These are phyloP conservation scores for Galago senegalensis DNA, from an alignment of 2,797 vertebrate genomes.

Conservation along the genomic window DNA sequence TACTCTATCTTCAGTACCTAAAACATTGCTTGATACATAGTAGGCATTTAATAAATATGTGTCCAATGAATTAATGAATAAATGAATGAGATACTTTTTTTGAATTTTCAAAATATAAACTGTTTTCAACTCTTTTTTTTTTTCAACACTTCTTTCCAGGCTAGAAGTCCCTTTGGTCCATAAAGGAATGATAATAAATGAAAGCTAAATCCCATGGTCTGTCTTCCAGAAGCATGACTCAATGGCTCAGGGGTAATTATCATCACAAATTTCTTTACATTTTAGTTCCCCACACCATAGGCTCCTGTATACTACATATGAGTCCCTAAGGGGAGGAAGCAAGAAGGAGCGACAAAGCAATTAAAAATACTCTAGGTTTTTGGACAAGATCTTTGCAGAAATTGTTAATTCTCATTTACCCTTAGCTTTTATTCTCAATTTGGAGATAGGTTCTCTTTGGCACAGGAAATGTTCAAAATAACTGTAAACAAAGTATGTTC, in stretches of 20 bases:
- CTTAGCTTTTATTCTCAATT: constrained; percentile 45
- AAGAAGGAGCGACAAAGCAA: neutral
- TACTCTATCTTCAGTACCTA: constrained; percentile 11
- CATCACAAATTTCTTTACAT: constrained; percentile 6
- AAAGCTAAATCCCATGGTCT: constrained; percentile 44
- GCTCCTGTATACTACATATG: neutral
- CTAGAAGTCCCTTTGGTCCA: neutral
- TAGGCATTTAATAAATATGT: constrained; percentile 65
- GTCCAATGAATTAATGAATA: constrained; percentile 26
- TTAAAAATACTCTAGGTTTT: constrained; percentile 48
- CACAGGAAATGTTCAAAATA: constrained; percentile 29
- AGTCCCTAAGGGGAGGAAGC: neutral
- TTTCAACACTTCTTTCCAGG: neutral
- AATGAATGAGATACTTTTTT: neutral
- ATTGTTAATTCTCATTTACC: constrained; percentile 59
- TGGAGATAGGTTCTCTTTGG: constrained; percentile 2
- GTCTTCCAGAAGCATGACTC: constrained; percentile 44
- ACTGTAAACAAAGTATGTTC: constrained; percentile 41
- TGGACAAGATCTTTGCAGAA: constrained; percentile 52
- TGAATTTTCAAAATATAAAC: constrained; percentile 5
- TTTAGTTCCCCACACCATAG: neutral
- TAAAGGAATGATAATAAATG: constrained; percentile 51
- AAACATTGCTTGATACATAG: neutral
- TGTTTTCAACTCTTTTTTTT: neutral
- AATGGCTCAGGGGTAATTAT: constrained; percentile 52